Evolutionary conservation across 2,113 vertebrate genomes (phyloP).

Genomic region (Odontophorus gujanensis): DNA sequence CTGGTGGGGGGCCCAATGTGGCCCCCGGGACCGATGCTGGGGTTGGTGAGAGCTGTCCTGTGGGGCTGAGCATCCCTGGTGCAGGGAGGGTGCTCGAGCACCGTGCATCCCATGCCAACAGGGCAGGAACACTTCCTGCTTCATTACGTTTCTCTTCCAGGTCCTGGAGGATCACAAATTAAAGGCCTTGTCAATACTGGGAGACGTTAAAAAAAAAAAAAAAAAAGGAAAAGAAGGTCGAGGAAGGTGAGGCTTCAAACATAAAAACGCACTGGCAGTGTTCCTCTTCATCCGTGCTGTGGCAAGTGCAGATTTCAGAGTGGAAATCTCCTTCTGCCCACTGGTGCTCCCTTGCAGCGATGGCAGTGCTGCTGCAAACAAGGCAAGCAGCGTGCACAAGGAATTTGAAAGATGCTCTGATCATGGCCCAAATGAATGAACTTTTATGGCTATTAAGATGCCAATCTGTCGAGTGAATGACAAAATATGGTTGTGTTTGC

Average conservation of each 20-base stretch:
- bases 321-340: neutral
- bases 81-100: neutral
- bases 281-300: neutral
- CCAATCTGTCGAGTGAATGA: neutral
- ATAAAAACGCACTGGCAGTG: neutral
- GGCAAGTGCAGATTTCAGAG: neutral
- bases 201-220: neutral
- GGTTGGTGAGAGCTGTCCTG: neutral
- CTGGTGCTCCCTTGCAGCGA: neutral
- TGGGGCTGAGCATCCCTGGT: fast-evolving
- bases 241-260: slow-evolving; percentile 5
- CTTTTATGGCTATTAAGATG: neutral
- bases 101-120: fast-evolving
- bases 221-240: neutral
- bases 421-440: fast-evolving
- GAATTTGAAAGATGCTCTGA: neutral
- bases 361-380: neutral
- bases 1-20: neutral
- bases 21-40: neutral
- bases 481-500: neutral
- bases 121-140: neutral
- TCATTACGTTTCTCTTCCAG: neutral
- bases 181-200: neutral
- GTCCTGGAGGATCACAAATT: neutral
- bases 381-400: fast-evolving